Conservation (phyloP, 92 coral and sea anemone genomes). For the Palythoa caribaeorum region DNA sequence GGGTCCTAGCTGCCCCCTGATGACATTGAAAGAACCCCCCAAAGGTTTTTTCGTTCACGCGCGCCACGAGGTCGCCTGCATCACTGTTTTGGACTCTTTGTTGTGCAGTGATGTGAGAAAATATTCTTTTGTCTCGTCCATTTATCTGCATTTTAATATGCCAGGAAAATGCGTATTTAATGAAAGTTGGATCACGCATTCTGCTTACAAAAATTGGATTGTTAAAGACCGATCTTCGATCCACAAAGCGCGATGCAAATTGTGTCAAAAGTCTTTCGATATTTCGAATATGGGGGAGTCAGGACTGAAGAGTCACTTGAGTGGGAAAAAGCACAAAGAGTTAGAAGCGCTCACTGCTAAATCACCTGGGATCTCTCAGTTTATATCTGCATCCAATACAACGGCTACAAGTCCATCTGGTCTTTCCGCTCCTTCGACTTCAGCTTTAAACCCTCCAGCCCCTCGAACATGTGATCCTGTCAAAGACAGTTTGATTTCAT, state of each 20-base stretch:
- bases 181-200: background rate
- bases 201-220: background rate
- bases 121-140: background rate
- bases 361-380: background rate
- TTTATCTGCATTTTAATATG: background rate
- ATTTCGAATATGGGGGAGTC: conserved; percentile 27
- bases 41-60: background rate
- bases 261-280: background rate
- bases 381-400: conserved; percentile 7
- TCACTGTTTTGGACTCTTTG: background rate
- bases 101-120: background rate
- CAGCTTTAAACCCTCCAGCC: background rate
- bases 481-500: background rate
- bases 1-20: background rate
- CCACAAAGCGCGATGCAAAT: background rate
- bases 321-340: conserved; percentile 16
- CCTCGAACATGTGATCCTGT: background rate
- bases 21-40: background rate
- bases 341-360: conserved; percentile 16
- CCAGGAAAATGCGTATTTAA: background rate
- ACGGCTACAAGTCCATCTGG: background rate
- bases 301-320: background rate
- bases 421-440: background rate
- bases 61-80: conserved; percentile 8
- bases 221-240: background rate